These are phyloP conservation scores for Pelvicachromis taeniatus DNA, from an alignment of 2,113 vertebrate genomes.

Conservation along the genomic window DNA sequence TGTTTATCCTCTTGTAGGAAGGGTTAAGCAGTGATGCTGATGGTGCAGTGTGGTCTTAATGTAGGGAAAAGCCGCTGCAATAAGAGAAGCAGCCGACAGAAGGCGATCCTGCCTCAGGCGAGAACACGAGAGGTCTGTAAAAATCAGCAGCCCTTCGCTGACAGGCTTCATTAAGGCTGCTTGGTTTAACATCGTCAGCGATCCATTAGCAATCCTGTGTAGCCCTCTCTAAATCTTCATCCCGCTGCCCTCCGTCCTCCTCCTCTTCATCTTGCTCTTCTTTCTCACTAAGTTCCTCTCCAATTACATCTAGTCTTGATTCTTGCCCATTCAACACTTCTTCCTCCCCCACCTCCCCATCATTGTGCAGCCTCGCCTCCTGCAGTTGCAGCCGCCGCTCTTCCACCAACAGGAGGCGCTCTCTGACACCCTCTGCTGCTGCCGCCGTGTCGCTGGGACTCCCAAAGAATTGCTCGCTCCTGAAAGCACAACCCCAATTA, in stretches of 20 bases:
- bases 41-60: constrained; percentile 5
- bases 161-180: constrained; percentile 25
- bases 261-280: constrained; percentile 66
- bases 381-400: constrained; percentile 82
- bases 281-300: constrained; percentile 67
- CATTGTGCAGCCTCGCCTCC: not conserved
- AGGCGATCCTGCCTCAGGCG: not conserved
- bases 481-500: constrained; percentile 24
- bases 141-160: constrained; percentile 17
- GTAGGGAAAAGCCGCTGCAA: not conserved
- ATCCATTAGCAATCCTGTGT: constrained; percentile 58
- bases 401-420: constrained; percentile 91
- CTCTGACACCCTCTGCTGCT: constrained; percentile 87
- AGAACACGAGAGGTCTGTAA: not conserved
- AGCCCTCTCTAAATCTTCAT: constrained; percentile 38
- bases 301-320: constrained; percentile 73
- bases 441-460: constrained; percentile 90
- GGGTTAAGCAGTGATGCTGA: constrained; percentile 6
- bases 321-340: constrained; percentile 40
- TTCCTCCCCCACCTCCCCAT: constrained; percentile 2
- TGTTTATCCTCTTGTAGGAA: not conserved
- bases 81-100: not conserved
- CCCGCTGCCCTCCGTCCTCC: constrained; percentile 4
- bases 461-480: constrained; percentile 94
- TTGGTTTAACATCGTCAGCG: not conserved